phyloP scores from a whole-genome alignment of 2,113 vertebrate genomes.

The Myrmecobius fasciatus region DNA sequence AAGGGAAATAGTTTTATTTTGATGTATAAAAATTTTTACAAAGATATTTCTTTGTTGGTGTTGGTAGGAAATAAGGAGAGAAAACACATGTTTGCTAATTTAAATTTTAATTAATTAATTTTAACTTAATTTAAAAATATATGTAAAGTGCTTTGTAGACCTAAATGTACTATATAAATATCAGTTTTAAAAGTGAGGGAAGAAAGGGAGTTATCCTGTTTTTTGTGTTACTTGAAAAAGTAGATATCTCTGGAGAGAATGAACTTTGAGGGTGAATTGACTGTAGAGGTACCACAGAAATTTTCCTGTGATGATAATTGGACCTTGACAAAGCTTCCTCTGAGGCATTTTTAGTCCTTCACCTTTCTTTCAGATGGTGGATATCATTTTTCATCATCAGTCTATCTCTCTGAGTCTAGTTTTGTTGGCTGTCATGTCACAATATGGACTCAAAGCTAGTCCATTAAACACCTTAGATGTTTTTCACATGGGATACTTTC shows the following conservation, averaged over 20 bases:
- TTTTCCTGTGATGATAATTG: not conserved
- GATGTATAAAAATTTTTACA: not conserved
- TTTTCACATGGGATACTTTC: not conserved
- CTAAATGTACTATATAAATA: not conserved
- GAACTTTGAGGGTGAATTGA: not conserved
- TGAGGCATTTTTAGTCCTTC: not conserved
- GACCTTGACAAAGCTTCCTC: not conserved
- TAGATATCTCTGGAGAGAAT: not conserved
- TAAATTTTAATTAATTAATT: not conserved
- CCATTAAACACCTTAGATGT: not conserved
- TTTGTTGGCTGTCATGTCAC: not conserved
- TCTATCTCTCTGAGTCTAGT: not conserved
- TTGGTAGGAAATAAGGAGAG: not conserved
- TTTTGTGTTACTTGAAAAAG: not conserved
- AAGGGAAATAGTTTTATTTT: not conserved
- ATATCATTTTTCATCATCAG: too few relatives aligned
- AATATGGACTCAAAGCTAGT: not conserved
- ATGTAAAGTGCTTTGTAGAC: not conserved
- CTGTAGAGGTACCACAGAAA: not conserved
- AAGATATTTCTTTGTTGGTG: not conserved
- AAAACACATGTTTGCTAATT: not conserved
- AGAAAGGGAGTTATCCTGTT: not conserved
- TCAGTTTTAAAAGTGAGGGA: not conserved
- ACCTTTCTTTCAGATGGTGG: too few relatives aligned
- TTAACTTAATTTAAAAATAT: not conserved